Evolutionary conservation across 2,113 vertebrate genomes (phyloP).

Genomic region (Anoura caudifer): DNA sequence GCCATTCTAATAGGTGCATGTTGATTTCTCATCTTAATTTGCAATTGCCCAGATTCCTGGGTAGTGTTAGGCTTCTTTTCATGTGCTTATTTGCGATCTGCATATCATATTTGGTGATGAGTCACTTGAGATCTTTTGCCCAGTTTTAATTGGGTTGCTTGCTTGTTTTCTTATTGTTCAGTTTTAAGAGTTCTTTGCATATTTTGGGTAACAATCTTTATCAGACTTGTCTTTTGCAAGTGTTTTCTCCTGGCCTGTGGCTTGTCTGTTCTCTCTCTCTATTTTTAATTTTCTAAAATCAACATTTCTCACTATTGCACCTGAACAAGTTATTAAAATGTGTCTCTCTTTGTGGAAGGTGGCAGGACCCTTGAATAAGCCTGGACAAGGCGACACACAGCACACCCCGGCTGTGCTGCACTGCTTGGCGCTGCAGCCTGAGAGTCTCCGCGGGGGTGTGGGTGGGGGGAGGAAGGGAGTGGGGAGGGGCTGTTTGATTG

Average conservation of each 20-base stretch:
- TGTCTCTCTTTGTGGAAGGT: neutral
- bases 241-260: neutral
- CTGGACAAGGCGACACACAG: neutral
- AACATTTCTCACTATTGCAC: neutral
- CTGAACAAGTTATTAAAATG: neutral
- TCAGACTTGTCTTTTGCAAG: neutral
- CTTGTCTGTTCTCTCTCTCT: neutral
- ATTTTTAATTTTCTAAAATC: neutral
- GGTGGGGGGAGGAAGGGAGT: too few species aligned
- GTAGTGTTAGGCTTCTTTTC: neutral
- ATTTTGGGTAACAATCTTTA: neutral
- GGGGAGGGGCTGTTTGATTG: neutral
- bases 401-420: neutral
- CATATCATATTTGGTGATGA: neutral
- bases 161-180: neutral
- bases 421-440: accelerated
- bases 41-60: neutral
- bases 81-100: neutral
- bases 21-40: neutral
- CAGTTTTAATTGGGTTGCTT: neutral
- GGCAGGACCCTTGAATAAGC: neutral
- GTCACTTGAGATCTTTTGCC: neutral
- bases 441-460: neutral
- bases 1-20: neutral
- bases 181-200: constrained; percentile 8